Evolutionary conservation across 2,113 vertebrate genomes (phyloP).

Genomic region (Bos indicus): DNA sequence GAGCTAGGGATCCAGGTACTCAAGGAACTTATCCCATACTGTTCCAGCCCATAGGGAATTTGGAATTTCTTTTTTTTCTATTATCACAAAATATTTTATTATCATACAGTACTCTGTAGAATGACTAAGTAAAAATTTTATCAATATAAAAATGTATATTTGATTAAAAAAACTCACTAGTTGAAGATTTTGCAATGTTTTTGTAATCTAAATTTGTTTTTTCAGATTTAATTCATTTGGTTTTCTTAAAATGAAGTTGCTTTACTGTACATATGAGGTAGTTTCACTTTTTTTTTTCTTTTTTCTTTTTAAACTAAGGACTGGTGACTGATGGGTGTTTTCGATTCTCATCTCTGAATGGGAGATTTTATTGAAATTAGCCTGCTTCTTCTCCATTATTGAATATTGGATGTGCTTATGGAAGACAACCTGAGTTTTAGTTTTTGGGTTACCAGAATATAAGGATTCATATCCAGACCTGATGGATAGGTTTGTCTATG

Average conservation of each 20-base stretch:
- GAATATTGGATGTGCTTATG: background rate
- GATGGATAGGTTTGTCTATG: background rate
- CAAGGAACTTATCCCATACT: background rate
- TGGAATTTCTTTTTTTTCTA: background rate
- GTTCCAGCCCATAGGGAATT: background rate
- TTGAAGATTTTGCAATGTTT: conserved; percentile 11
- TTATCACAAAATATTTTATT: background rate
- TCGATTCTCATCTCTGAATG: background rate
- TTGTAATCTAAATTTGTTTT: background rate
- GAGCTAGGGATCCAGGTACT: background rate
- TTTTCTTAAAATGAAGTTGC: conserved; percentile 22
- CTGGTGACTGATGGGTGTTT: background rate
- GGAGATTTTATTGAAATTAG: background rate
- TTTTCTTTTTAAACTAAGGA: background rate
- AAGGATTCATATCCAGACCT: background rate
- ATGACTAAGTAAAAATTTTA: background rate
- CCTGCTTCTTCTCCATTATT: background rate
- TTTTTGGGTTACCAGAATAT: background rate
- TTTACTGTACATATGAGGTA: background rate
- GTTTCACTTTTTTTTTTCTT: background rate
- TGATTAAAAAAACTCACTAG: background rate
- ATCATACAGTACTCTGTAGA: background rate
- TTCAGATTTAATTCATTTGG: background rate
- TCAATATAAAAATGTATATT: background rate
- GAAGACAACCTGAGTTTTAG: background rate